Evolutionary conservation across 2,113 vertebrate genomes (phyloP), one percentile per base, ranked within the genome.

Genomic region (Ondatra zibethicus): DNA sequence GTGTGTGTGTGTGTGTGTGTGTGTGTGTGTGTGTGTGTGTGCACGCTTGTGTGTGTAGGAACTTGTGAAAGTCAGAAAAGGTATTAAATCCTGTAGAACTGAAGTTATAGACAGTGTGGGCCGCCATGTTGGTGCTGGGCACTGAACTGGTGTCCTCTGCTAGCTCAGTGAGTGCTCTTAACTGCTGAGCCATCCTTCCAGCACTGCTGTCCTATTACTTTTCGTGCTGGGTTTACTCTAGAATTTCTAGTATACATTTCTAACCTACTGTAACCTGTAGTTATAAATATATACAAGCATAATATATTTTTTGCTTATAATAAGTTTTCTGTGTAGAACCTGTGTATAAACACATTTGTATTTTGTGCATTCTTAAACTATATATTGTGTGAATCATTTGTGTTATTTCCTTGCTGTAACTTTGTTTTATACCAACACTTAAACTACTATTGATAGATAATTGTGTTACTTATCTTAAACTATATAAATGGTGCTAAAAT

Each of bases 341-440:
- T 89, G 29, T 89, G 61, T 75, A 68, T 21, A 72, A 14, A 65
- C 81, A 88, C 25, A 72, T 80, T 91, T 73, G 12, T 42, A 25
- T 66, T 84, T 87, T 93, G 65, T 92, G 25, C 23, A 55, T 77
- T 95, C 65, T 47, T 93, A 77, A 76, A 52, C n/a, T 86, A 21
- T 89, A 31, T 27, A 91, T 25, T 47, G 39, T 75, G 11, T 63
- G 21, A 65, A 52, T 70, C 29, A 84, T 89, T 94, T 80, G 52
- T 95, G 66, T 76, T 36, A 65, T 93, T 88, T 82, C 9, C 52
- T 66, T 88, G 23, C 33, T 92, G 1, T 95, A 52, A 66, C 78
- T 92, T 91, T 88, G 78, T 66, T 88, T 13, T 50, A 66, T 85
- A n/a, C 0, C 66, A 61, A 25, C 84, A 78, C 36, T 89, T 63